These are phyloP conservation scores for Aphaenogaster rudis DNA, from an alignment of 1,140 invertebrate genomes.

Conservation along the genomic window DNA sequence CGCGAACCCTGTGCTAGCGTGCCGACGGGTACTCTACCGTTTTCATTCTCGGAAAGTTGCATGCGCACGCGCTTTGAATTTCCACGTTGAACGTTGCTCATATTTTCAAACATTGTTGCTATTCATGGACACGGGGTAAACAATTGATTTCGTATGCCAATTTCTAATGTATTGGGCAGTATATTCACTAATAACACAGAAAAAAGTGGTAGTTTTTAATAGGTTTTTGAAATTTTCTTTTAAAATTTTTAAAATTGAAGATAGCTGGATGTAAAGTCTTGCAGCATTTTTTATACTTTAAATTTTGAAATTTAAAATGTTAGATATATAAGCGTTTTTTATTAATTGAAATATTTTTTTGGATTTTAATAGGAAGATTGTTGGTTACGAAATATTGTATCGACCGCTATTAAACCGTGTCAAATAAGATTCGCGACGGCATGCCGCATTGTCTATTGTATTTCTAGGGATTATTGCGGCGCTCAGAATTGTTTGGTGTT, in stretches of 20 bases:
- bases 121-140: background rate
- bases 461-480: conserved; percentile 58
- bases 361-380: background rate
- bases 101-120: conserved; percentile 13
- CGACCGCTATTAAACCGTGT: background rate
- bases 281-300: background rate
- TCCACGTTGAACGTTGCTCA: conserved; percentile 11
- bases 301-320: background rate
- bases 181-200: background rate
- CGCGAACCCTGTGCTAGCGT: conserved; percentile 48
- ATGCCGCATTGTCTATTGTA: conserved; percentile 65
- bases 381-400: conserved; percentile 6
- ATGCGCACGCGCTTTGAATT: conserved; percentile 3
- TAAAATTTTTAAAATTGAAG: background rate
- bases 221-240: background rate
- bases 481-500: conserved; percentile 55
- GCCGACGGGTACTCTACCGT: conserved; percentile 43
- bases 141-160: background rate
- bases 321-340: background rate
- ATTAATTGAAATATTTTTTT: background rate
- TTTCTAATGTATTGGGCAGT: background rate
- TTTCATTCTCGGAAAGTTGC: conserved; percentile 48
- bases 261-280: background rate
- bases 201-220: background rate
- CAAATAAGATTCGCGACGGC: conserved; percentile 59